Percentiles rank a stretch among this genome's conserved stretches.
phyloP scores from a whole-genome alignment of 1,140 invertebrate species.

The Drosophila ambigua region DNA sequence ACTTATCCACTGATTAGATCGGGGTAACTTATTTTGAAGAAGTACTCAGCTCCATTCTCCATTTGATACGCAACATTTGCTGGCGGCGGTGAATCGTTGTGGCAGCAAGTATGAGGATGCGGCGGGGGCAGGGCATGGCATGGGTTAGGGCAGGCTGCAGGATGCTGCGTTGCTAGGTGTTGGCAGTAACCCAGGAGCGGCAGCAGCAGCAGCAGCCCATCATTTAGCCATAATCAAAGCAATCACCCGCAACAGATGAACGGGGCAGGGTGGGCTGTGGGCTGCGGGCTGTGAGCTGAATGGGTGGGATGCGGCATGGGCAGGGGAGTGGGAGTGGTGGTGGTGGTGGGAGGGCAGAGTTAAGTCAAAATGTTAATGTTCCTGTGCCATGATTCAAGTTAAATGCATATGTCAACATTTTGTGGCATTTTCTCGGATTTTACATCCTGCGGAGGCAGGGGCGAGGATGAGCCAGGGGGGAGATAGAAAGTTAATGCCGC shows the following conservation, averaged over 20 bases:
- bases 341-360: not conserved
- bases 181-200: conserved; percentile 50
- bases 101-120: conserved; percentile 1
- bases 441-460: not conserved
- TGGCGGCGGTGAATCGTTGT: conserved; percentile 22
- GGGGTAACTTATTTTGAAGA: conserved; percentile 69
- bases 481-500: conserved; percentile 4
- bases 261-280: not conserved
- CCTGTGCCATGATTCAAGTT: conserved; percentile 15
- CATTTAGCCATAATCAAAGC: conserved; percentile 55
- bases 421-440: conserved; percentile 38
- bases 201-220: conserved; percentile 18
- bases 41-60: conserved; percentile 26
- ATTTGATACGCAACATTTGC: conserved; percentile 43
- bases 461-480: too few species aligned
- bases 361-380: conserved; percentile 51
- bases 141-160: not conserved
- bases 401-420: conserved; percentile 53
- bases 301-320: too few species aligned
- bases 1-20: conserved; percentile 70
- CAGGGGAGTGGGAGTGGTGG: too few species aligned
- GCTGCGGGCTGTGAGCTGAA: too few species aligned
- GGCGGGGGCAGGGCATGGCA: not conserved
- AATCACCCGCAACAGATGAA: conserved; percentile 43
- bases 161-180: conserved; percentile 63